These are phyloP conservation scores for Sarcoramphus papa DNA, from an alignment of 2,797 vertebrate species.

Conservation along the genomic window DNA sequence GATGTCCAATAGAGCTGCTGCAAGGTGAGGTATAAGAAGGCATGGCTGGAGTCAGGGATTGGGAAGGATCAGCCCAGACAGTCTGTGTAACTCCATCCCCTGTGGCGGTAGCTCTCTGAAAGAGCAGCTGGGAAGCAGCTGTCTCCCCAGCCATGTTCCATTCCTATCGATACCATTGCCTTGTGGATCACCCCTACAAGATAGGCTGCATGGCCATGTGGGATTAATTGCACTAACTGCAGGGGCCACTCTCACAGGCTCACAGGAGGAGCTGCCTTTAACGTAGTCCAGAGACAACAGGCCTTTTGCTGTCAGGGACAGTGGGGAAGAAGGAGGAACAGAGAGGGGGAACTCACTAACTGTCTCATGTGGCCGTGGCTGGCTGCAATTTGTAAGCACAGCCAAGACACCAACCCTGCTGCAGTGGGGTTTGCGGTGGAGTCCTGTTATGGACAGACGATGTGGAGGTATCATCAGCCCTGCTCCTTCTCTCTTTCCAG, in stretches of 20 bases:
- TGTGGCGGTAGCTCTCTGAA: neutral
- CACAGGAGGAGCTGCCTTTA: neutral
- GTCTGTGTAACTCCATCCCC: neutral
- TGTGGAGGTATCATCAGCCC: neutral
- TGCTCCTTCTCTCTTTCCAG: conserved; percentile 40
- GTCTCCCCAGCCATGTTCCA: neutral
- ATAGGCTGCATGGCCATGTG: neutral
- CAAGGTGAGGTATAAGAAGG: neutral
- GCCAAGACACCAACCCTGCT: neutral
- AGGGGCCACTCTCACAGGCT: neutral
- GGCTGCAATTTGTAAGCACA: neutral
- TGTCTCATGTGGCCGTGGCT: neutral
- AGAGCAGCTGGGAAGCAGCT: neutral
- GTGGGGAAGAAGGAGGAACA: neutral
- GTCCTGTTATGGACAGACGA: neutral
- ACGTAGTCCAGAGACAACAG: neutral
- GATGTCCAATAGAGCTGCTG: neutral
- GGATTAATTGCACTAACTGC: neutral
- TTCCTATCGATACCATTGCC: neutral
- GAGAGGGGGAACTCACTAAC: neutral
- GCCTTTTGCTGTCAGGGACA: neutral
- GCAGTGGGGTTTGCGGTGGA: neutral
- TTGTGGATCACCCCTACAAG: neutral
- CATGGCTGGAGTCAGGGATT: neutral
- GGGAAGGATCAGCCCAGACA: neutral